These are phyloP conservation scores for Mobula hypostoma DNA, from an alignment of 2,113 vertebrate genomes.

Conservation along the genomic window DNA sequence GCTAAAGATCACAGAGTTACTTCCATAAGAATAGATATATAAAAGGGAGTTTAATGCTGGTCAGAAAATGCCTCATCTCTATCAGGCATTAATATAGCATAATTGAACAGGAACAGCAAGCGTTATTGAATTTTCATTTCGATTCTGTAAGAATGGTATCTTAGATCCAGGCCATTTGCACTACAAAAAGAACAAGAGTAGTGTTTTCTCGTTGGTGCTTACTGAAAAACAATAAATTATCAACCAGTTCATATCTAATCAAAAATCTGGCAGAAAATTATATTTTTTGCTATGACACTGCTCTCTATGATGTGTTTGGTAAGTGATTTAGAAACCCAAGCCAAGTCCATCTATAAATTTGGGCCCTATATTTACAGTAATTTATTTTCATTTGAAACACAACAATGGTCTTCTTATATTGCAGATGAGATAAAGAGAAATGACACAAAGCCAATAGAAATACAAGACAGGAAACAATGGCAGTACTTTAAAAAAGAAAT, in stretches of 20 bases:
- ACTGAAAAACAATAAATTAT: neutral
- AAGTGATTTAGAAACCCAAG: neutral
- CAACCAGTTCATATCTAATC: neutral
- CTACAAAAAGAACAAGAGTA: neutral
- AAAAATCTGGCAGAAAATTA: neutral
- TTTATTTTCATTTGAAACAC: neutral
- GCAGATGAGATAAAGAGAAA: neutral
- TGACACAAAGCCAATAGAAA: neutral
- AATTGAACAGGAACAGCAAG: neutral
- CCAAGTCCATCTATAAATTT: neutral
- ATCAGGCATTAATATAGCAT: neutral
- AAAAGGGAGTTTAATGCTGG: neutral
- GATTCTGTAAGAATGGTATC: neutral
- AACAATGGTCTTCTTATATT: neutral
- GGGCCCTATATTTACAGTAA: neutral
- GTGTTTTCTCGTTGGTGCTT: neutral
- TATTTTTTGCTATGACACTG: neutral
- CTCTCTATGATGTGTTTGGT: neutral
- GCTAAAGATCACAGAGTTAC: neutral
- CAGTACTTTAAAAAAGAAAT: neutral
- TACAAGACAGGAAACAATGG: neutral
- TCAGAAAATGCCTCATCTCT: neutral
- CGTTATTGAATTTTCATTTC: neutral
- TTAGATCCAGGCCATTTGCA: conserved; percentile 17
- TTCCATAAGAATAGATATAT: neutral